Evolutionary conservation across 2,113 vertebrate genomes (phyloP).

Genomic region (Oreocharis arfaki): DNA sequence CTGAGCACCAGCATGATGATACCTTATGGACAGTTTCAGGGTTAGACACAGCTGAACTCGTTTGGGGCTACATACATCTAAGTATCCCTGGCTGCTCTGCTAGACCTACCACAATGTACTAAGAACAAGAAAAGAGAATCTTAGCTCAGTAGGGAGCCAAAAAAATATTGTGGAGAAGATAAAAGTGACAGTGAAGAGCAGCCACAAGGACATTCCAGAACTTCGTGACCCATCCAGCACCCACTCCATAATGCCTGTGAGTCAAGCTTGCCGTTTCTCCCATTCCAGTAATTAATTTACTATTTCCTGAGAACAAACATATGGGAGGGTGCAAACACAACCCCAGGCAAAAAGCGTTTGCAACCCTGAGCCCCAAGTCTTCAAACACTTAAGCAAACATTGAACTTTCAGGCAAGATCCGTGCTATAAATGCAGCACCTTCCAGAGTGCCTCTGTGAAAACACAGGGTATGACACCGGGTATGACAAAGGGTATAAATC

Average conservation of each 20-base stretch:
- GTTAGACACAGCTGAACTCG: neutral
- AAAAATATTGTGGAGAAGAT: neutral
- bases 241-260: neutral
- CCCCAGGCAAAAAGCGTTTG: neutral
- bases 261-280: neutral
- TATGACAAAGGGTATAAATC: too few relatives aligned
- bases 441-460: neutral
- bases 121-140: neutral
- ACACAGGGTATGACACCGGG: neutral
- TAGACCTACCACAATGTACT: neutral
- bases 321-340: neutral
- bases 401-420: neutral
- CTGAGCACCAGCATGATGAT: neutral
- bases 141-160: neutral
- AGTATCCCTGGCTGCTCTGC: neutral
- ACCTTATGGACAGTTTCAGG: neutral
- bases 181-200: neutral
- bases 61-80: neutral
- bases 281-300: neutral
- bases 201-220: neutral
- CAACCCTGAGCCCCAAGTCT: neutral
- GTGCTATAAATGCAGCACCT: neutral
- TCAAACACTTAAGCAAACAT: neutral
- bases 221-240: neutral
- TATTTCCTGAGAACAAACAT: neutral